Conservation (phyloP, 2,888 invertebrate species). For the Agrochola lota region DNA sequence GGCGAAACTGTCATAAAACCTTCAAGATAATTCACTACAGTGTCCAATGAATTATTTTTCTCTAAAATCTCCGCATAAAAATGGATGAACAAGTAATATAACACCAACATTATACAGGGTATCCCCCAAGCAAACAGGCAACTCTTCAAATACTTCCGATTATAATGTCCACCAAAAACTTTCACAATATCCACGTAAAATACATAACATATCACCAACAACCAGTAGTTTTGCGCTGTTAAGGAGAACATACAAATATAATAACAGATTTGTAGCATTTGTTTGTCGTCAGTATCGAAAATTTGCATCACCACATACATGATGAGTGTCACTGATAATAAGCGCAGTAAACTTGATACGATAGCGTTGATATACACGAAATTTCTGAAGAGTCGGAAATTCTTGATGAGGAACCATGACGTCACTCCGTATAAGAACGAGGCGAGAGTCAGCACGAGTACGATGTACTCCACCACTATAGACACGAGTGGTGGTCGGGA, state of each 20-base stretch:
- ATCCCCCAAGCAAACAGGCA: constrained; percentile 47
- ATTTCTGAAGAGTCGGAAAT: constrained; percentile 42
- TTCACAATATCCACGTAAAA: constrained; percentile 48
- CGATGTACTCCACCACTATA: constrained; percentile 36
- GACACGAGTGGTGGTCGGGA: constrained; percentile 37
- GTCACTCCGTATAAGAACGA: constrained; percentile 36
- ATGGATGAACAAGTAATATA: constrained; percentile 33
- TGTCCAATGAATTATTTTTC: too few relatives aligned
- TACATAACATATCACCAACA: constrained; percentile 47
- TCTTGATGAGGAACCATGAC: constrained; percentile 37
- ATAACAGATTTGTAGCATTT: constrained; percentile 42
- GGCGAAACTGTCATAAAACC: constrained; percentile 43
- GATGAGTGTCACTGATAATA: constrained; percentile 32
- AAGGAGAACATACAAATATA: constrained; percentile 46
- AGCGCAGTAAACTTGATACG: constrained; percentile 28
- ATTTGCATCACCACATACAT: constrained; percentile 41
- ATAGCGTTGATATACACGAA: constrained; percentile 38
- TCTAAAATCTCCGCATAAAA: not conserved
- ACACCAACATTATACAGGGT: constrained; percentile 35
- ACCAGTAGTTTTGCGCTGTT: constrained; percentile 47
- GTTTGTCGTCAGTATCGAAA: constrained; percentile 23
- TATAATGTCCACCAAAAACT: constrained; percentile 39
- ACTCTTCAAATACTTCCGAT: constrained; percentile 34
- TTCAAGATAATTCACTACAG: constrained; percentile 27
- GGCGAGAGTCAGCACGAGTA: constrained; percentile 19